Evolutionary conservation across 2,797 vertebrate genomes (phyloP), one percentile per base, ranked within the genome.

Genomic region (Dromococcyx pavoninus): DNA sequence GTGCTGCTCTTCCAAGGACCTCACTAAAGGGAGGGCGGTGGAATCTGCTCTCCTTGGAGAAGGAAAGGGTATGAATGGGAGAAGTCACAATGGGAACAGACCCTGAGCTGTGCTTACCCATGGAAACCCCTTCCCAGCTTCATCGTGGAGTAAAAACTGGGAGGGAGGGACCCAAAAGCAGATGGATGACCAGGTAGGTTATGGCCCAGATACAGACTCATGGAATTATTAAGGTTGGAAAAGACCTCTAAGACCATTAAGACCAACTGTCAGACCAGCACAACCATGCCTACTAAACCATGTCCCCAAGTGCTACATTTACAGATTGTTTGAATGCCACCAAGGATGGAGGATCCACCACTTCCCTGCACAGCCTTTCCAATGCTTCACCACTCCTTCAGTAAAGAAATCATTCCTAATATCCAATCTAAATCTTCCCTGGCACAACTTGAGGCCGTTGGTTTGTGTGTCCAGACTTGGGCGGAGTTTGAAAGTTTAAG

Each of bases 401-500:
- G 46, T 22, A 46, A 22, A 46, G 46, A 46, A 21, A 46, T 22
- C 8, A 46, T 11, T 22, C 46, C 46, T 46, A 46, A 22, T 46
- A 46, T 44, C 44, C 44, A 14, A 18, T 17, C 44, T 44, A 15
- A 44, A 17, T 44, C 44, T 44, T 13, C 17, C 17, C 44, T 18
- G 17, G 11, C 41, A 12, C 41, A 43, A 44, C 17, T 18, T 18
- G 6, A 84, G 4, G 32, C n/a, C 28, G 72, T 64, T 15, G 6
- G 17, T 53, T 58, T 37, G 27, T 58, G 32, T 7, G 2, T 17
- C 3, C 2, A 22, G 51, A 11, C 33, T 32, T 0, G 2, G 19
- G 46, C 11, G 37, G 30, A 43, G 19, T 18, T 30, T 15, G 27
- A 4, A 19, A 7, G 11, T 43, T 71, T 39, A 17, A 17, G 16